Evolutionary conservation across 2,113 vertebrate species (phyloP).

Genomic region (Pseudonaja textilis): DNA sequence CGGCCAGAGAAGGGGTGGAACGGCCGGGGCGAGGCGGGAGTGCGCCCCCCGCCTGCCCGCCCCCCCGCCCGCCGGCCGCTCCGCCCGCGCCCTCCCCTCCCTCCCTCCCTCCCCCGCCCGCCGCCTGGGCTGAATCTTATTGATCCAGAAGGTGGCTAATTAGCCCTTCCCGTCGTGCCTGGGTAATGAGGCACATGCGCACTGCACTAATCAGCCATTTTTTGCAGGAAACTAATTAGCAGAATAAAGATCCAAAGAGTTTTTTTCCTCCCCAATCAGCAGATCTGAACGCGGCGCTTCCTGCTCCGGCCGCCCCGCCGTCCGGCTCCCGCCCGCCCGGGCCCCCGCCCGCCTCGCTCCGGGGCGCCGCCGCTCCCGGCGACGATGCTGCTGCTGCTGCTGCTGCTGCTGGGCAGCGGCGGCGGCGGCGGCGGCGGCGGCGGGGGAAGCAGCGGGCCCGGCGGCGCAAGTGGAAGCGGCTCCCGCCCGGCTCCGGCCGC

Average conservation of each 20-base stretch:
- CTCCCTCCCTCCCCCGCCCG: conserved; percentile 74
- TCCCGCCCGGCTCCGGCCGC: conserved; percentile 7
- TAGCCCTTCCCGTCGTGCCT: conserved; percentile 99
- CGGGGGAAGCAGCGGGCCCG: conserved; percentile 55
- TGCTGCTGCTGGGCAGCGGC: conserved; percentile 59
- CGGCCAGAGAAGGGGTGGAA: neutral
- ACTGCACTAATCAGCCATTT: conserved; percentile 99
- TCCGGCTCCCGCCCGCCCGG: conserved; percentile 57
- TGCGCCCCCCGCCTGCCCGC: neutral
- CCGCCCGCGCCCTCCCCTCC: conserved; percentile 51
- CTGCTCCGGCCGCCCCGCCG: conserved; percentile 70
- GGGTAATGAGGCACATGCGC: conserved; percentile 99
- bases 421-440: conserved; percentile 58
- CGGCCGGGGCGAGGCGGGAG: neutral
- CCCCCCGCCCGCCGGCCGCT: neutral
- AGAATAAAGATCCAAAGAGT: conserved; percentile 99
- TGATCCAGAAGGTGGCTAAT: conserved; percentile 99
- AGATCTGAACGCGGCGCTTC: conserved; percentile 84
- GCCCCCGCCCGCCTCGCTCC: conserved; percentile 55
- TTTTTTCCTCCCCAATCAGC: conserved; percentile 95
- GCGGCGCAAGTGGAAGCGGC: conserved; percentile 31
- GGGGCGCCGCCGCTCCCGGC: conserved; percentile 67
- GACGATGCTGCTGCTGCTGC: conserved; percentile 39
- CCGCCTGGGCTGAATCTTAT: conserved; percentile 97
- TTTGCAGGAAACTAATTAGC: conserved; percentile 99